Conservation (phyloP, 2,113 vertebrate species). For the Atherinomorus stipes region DNA sequence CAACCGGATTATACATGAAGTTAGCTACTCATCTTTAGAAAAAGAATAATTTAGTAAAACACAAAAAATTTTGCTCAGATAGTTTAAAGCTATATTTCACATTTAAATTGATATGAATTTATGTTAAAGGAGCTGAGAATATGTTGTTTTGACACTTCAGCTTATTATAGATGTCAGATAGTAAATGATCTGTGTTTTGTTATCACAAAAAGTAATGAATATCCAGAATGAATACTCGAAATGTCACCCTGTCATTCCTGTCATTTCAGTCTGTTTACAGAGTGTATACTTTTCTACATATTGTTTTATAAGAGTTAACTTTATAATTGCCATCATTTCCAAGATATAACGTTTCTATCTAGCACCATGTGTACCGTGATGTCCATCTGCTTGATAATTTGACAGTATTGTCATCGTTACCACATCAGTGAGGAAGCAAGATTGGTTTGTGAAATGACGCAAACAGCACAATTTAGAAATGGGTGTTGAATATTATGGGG, state of each 20-base stretch:
- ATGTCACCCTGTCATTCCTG: constrained; percentile 1
- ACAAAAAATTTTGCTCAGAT: background rate
- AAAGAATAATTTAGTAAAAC: background rate
- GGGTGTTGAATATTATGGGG: background rate
- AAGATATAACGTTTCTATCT: background rate
- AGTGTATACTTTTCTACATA: constrained; percentile 62
- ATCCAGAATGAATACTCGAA: constrained; percentile 18
- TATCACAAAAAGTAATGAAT: constrained; percentile 22
- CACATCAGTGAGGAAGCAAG: constrained; percentile 65
- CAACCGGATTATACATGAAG: background rate
- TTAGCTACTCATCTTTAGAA: background rate
- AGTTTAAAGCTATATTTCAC: background rate
- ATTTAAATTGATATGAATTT: background rate
- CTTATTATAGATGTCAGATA: constrained; percentile 16
- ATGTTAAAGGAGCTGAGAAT: background rate
- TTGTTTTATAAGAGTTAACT: constrained; percentile 31
- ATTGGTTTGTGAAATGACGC: constrained; percentile 32
- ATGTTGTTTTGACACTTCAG: background rate
- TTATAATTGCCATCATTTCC: background rate
- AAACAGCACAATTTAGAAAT: constrained; percentile 19
- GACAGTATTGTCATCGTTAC: constrained; percentile 51
- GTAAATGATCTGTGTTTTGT: constrained; percentile 27
- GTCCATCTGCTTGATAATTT: constrained; percentile 35
- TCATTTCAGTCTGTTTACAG: constrained; percentile 46
- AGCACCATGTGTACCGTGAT: constrained; percentile 11